Percentiles rank a stretch among this genome's conserved stretches.
Evolutionary conservation across 2,888 invertebrate species (phyloP).

Genomic region (Macrophya annulata): DNA sequence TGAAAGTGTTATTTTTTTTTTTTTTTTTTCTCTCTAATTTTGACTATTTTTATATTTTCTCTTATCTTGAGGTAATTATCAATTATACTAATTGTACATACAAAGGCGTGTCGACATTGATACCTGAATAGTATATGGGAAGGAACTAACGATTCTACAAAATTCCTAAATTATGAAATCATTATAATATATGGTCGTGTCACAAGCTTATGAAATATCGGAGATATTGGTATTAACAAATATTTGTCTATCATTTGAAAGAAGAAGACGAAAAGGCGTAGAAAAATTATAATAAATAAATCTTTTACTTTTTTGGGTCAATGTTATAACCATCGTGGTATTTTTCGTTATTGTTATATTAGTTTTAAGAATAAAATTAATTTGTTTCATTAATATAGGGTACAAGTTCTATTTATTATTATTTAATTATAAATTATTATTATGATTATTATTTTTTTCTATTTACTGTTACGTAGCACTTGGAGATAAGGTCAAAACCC

Average conservation of each 20-base stretch:
- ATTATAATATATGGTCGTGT: not conserved
- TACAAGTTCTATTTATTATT: slow-evolving; percentile 2
- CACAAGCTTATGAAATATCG: not conserved
- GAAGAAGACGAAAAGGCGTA: not conserved
- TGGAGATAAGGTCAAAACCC: not conserved
- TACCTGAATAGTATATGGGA: not conserved
- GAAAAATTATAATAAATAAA: not conserved
- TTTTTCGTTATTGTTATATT: not conserved
- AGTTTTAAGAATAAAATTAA: not conserved
- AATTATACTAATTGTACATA: not conserved
- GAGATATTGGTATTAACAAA: not conserved
- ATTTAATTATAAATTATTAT: not conserved
- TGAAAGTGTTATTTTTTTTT: not conserved
- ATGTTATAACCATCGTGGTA: not conserved
- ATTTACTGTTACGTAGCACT: not conserved
- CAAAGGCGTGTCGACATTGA: too few relatives aligned
- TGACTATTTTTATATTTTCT: too few relatives aligned
- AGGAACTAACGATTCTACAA: not conserved
- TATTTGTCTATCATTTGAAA: too few relatives aligned
- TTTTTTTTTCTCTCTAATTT: not conserved
- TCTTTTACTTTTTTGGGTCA: not conserved
- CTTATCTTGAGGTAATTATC: not conserved
- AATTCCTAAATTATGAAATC: not conserved
- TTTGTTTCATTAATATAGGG: slow-evolving; percentile 12
- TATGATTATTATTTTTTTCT: not conserved